Base-by-base conservation (phyloP, 2,888 invertebrate species). In the Carabus problematicus region DNA sequence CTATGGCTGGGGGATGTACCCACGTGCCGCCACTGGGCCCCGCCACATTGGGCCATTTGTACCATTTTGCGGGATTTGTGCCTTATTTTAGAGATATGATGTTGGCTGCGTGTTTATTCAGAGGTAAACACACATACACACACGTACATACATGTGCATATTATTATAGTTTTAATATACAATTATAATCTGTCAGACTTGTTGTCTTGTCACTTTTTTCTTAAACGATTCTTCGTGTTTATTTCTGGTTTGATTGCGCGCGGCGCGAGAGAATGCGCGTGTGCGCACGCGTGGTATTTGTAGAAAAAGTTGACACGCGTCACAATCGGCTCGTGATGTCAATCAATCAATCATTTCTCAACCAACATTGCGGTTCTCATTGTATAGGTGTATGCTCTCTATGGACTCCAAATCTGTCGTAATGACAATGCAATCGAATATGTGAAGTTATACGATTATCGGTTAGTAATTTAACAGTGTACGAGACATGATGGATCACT, bases 41-140 rank as follows among this genome's bases (percentile, higher is more conserved):
- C 18, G 77, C 78, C 67, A 75, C 77, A 19, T 70, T 79, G 45
- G 78, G 77, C 78, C 78, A 74, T 77, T 80, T 82, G 78, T 84
- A 76, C 79, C 83, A 76, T 80, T 81, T 80, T 75, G 83, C 85
- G 68, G 82, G 86, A 73, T 81, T 84, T 77, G 79, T 85, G 76
- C 84, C 84, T 69, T 87, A 87, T 78, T 83, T 88, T 77, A 86
- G 86, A 82, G 87, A 88, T 79, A 85, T 88, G 84, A 85, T 88
- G 83, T 82, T 88, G 75, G 86, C 87, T 72, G 87, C 88, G 75
- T 88, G 87, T 82, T 83, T 88, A 79, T 84, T 88, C 75, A 84
- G 85, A 88, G 88, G 88, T 88, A 84, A 84, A 79, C 14, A 16
- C 14, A 12, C 45, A 1, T 45, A 3, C 7, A 45, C 11, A 45